Conservation (phyloP, 1,140 invertebrate species). For the Coenobita brevimanus region DNA sequence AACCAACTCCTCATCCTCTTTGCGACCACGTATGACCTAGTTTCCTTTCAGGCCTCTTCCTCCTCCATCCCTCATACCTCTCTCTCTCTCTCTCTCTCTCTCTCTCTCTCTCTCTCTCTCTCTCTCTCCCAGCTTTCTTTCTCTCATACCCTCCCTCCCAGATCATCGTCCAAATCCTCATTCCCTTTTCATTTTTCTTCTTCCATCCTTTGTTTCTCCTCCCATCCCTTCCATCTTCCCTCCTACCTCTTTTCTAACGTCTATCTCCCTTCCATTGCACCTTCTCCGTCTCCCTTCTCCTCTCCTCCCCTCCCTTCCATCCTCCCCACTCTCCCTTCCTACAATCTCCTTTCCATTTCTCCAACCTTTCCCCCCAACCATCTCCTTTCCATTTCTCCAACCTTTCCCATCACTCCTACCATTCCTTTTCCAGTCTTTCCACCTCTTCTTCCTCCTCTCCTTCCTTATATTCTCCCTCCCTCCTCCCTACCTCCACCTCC, state of each 20-base stretch:
- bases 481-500: no score
- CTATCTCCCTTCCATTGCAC: neutral
- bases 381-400: neutral
- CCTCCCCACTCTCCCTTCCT: neutral
- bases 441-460: neutral
- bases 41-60: conserved; percentile 10
- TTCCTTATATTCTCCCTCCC: neutral
- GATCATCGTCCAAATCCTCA: neutral
- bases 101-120: neutral
- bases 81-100: neutral
- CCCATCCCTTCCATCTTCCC: neutral
- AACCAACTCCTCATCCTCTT: neutral
- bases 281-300: neutral
- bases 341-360: neutral
- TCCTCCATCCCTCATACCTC: conserved; percentile 15
- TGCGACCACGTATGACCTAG: no score
- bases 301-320: neutral
- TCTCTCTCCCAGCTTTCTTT: neutral
- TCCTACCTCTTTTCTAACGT: neutral
- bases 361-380: neutral
- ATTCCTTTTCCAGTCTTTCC: neutral
- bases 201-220: neutral
- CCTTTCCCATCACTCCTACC: neutral
- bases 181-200: neutral
- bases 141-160: neutral